Evolutionary conservation across 37 sponge, comb jelly and placozoan species (phyloP).

Genomic region (Halisarca cf. caerulea): DNA sequence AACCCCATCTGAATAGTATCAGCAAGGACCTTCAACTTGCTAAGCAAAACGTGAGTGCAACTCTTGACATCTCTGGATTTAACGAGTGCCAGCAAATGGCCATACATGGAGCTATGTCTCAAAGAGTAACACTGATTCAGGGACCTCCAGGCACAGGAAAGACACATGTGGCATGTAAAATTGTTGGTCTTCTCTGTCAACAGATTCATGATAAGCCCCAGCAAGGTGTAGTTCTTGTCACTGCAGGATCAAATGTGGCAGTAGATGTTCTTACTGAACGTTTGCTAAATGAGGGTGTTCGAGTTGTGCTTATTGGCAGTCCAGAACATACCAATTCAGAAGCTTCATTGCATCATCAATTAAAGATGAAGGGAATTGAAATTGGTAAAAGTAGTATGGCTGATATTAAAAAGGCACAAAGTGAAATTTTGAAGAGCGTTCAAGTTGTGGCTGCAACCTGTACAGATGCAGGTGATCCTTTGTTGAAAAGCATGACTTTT

Average conservation of each 20-base stretch:
- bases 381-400: constrained; percentile 11
- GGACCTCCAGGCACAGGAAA: constrained; percentile 91
- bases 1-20: too few relatives aligned
- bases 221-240: constrained; percentile 46
- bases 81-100: constrained; percentile 64
- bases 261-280: constrained; percentile 66
- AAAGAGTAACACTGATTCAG: constrained; percentile 69
- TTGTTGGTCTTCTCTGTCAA: constrained; percentile 32
- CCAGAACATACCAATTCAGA: constrained; percentile 27
- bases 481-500: constrained; percentile 49
- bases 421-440: constrained; percentile 47
- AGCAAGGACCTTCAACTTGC: too few relatives aligned
- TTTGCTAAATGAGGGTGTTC: constrained; percentile 27
- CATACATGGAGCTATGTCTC: constrained; percentile 44
- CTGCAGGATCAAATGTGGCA: constrained; percentile 77
- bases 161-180: constrained; percentile 70
- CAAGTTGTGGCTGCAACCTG: constrained; percentile 67
- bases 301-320: constrained; percentile 63
- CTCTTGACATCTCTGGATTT: too few relatives aligned
- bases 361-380: constrained; percentile 51
- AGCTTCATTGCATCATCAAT: constrained; percentile 51
- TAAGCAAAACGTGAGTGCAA: too few relatives aligned
- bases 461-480: constrained; percentile 61
- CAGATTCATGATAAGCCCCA: not conserved
- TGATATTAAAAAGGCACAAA: not conserved